Evolutionary conservation across 2,113 vertebrate genomes (phyloP).

Genomic region (Athene cunicularia): DNA sequence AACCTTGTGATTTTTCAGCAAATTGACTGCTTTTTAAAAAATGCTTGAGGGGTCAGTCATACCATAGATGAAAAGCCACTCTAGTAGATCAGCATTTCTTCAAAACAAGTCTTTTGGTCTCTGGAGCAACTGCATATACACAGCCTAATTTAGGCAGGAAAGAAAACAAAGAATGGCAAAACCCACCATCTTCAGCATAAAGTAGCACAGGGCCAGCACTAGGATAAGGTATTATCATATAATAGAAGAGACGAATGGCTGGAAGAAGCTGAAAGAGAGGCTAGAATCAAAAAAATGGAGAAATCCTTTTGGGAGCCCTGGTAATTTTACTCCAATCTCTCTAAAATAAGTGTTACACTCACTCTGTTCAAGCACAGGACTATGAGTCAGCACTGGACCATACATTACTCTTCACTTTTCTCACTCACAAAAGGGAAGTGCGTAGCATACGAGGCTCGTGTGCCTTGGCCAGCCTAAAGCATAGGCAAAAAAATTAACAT

Average conservation of each 20-base stretch:
- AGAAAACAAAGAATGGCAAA: not conserved
- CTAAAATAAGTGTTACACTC: accelerated
- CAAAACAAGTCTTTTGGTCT: not conserved
- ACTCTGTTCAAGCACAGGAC: not conserved
- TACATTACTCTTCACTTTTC: no score
- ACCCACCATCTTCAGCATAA: not conserved
- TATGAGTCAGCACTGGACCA: not conserved
- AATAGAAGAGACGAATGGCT: not conserved
- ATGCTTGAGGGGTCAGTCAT: not conserved
- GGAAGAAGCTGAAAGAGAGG: not conserved
- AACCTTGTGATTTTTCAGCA: not conserved
- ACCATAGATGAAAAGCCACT: not conserved
- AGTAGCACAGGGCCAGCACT: no score
- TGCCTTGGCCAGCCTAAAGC: not conserved
- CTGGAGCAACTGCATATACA: accelerated
- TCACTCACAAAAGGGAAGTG: not conserved
- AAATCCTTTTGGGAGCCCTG: not conserved
- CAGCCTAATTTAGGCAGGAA: not conserved
- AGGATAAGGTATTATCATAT: accelerated
- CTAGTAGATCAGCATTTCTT: not conserved
- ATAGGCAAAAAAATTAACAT: not conserved
- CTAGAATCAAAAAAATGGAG: not conserved
- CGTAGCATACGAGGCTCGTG: accelerated
- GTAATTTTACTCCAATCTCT: not conserved
- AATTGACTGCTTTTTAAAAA: not conserved